Conservation (phyloP, 2,113 vertebrate genomes). For the Varanus komodoensis region DNA sequence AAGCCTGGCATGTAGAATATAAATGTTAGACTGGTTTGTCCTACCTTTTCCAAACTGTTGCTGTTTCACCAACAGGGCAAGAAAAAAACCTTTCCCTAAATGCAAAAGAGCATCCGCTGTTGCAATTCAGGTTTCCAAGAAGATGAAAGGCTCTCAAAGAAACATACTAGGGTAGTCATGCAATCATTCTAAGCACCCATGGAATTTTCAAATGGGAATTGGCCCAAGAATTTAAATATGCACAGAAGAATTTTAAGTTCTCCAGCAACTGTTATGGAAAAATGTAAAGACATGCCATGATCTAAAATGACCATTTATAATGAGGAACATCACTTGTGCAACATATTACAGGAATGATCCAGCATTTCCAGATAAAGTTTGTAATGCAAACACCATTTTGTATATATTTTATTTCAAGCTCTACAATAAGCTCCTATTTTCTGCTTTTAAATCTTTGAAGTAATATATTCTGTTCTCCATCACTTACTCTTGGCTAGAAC, state of each 20-base stretch:
- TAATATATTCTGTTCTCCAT: slow-evolving; percentile 40
- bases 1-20: background rate
- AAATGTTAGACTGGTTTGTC: background rate
- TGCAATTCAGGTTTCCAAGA: slow-evolving; percentile 1
- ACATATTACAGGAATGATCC: background rate
- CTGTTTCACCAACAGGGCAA: background rate
- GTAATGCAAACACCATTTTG: background rate
- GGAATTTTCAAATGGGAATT: slow-evolving; percentile 49
- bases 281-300: slow-evolving; percentile 47
- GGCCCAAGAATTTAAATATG: slow-evolving; percentile 46
- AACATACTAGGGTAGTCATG: slow-evolving; percentile 44
- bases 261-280: slow-evolving; percentile 44
- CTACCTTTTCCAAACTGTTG: background rate
- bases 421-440: background rate
- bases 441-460: slow-evolving; percentile 25
- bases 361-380: slow-evolving; percentile 33
- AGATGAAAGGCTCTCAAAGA: slow-evolving; percentile 32
- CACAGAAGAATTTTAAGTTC: slow-evolving; percentile 43
- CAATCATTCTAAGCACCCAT: slow-evolving; percentile 48
- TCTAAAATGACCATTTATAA: slow-evolving; percentile 3
- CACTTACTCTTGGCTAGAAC: slow-evolving; percentile 10
- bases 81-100: background rate
- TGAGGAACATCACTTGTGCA: slow-evolving; percentile 12
- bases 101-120: background rate
- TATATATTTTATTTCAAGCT: slow-evolving; percentile 8